These are phyloP conservation scores for Greenwoodochromis staneri DNA, from an alignment of 2,113 vertebrate species.

Conservation along the genomic window DNA sequence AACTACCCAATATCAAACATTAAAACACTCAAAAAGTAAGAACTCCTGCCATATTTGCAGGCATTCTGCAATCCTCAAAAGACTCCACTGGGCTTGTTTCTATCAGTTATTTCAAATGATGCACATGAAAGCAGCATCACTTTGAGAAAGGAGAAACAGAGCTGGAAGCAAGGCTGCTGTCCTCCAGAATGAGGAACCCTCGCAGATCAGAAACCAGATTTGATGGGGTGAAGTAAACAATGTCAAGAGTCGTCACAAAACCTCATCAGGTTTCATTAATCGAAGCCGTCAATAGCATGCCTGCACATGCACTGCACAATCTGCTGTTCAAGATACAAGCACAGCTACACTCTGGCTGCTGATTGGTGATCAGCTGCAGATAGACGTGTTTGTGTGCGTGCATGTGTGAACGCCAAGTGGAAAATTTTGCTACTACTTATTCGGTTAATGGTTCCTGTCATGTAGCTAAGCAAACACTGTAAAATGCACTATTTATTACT, in stretches of 20 bases:
- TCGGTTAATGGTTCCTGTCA: background rate
- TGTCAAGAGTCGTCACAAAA: background rate
- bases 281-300: background rate
- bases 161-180: background rate
- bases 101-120: background rate
- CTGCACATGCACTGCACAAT: background rate
- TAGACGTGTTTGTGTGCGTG: background rate
- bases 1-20: background rate
- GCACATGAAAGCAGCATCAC: background rate
- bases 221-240: background rate
- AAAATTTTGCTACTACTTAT: background rate
- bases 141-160: background rate
- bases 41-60: background rate
- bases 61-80: background rate
- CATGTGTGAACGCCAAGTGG: background rate
- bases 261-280: background rate
- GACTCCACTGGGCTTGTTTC: background rate
- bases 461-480: background rate
- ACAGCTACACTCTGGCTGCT: background rate
- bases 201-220: background rate
- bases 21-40: background rate
- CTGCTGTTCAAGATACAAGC: background rate
- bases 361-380: background rate
- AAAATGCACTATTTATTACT: conserved; percentile 27
- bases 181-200: background rate